phyloP scores from a whole-genome alignment of 2,113 vertebrate genomes.

The Periophthalmodon schlosseri region DNA sequence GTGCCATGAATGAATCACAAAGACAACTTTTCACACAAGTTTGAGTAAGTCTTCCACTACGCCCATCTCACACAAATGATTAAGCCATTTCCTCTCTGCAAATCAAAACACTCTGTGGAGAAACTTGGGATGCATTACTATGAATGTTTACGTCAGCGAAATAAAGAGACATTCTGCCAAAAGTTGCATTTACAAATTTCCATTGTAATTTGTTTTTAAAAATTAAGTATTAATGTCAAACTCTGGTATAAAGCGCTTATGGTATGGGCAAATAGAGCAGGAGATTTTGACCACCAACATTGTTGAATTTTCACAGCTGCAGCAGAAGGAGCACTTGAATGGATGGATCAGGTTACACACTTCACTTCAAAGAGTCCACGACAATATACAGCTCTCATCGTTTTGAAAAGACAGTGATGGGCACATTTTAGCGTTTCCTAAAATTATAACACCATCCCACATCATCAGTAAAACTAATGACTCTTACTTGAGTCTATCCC shows the following conservation, averaged over 20 bases:
- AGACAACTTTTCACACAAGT: conserved; percentile 5
- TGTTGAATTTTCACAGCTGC: conserved; percentile 6
- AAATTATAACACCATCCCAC: background rate
- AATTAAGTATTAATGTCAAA: background rate
- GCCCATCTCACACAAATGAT: background rate
- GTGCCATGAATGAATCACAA: conserved; percentile 4
- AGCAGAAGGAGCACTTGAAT: conserved; percentile 4
- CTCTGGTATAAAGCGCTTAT: background rate
- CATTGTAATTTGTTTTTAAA: background rate
- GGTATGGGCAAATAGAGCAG: background rate
- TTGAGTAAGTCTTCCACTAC: conserved; percentile 1
- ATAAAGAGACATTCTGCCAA: background rate
- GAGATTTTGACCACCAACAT: background rate
- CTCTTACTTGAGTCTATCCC: too few species aligned
- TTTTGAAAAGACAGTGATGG: background rate
- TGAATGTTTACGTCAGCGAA: background rate
- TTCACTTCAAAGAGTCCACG: background rate
- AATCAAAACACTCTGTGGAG: background rate
- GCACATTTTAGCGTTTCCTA: background rate
- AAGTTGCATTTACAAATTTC: background rate
- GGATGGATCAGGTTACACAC: conserved; percentile 3
- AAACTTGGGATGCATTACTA: background rate
- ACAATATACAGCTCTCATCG: conserved; percentile 4
- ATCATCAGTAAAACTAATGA: too few species aligned
- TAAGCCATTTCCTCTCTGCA: background rate